phyloP scores from a whole-genome alignment of 2,888 invertebrate species.

The Eupithecia exiguata region DNA sequence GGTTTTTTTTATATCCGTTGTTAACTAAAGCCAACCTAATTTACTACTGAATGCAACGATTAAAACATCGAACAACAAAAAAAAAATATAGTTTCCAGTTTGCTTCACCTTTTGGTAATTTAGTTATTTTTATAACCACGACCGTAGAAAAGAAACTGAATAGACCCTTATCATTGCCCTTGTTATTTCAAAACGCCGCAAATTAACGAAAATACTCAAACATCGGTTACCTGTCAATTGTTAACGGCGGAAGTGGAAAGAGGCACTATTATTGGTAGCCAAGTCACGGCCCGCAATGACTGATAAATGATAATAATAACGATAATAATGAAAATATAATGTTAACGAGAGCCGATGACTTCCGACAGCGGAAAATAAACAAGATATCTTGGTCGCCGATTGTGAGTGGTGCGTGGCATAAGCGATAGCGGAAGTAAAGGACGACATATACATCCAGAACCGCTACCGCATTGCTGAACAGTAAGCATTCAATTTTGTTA shows the following conservation, averaged over 20 bases:
- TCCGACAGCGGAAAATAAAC: slow-evolving; percentile 72
- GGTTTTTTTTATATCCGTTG: not conserved
- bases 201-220: slow-evolving; percentile 44
- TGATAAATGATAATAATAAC: slow-evolving; percentile 49
- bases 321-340: slow-evolving; percentile 63
- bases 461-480: not conserved
- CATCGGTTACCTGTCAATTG: slow-evolving; percentile 44
- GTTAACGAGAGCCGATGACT: slow-evolving; percentile 65
- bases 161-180: slow-evolving; percentile 30
- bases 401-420: slow-evolving; percentile 35
- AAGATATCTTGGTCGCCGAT: slow-evolving; percentile 56
- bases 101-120: not conserved
- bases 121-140: not conserved
- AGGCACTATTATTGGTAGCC: slow-evolving; percentile 49
- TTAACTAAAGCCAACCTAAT: not conserved
- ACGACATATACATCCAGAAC: not conserved
- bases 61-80: not conserved
- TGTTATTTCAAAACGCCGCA: slow-evolving; percentile 36
- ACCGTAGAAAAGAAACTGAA: slow-evolving; percentile 10
- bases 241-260: slow-evolving; percentile 54
- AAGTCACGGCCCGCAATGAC: slow-evolving; percentile 61
- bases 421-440: slow-evolving; percentile 43
- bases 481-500: not conserved
- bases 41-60: not conserved
- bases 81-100: not conserved